Evolutionary conservation across 2,797 vertebrate species (phyloP), one percentile per base, ranked within the genome.

Genomic region (Heliangelus exortis): DNA sequence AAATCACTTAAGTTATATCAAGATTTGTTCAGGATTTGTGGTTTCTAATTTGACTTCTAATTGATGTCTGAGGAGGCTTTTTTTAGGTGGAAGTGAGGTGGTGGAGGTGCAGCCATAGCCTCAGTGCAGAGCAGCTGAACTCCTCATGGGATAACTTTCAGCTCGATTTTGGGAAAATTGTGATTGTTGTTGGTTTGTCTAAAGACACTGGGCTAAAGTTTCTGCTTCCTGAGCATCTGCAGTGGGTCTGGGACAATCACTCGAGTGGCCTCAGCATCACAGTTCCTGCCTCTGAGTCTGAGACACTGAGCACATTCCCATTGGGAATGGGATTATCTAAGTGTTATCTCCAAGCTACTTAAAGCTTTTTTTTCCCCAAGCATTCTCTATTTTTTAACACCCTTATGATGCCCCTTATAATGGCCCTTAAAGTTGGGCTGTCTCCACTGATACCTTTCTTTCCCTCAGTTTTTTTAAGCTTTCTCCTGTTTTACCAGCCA

Each of bases 31-130:
- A 36, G 45, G 55, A 76, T 93, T 73, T 89, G 28, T 33, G 15
- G 22, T 48, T 95, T 93, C 63, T 90, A 36, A 73, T 28, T 88
- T 80, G 33, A 65, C 94, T 90, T 86, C 47, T 79, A 62, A 45
- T 69, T 73, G 8, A 51, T 76, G 19, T 51, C 58, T 84, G 48
- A 65, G 34, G 34, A 69, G 8, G 28, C 39, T 0, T 0, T 20
- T 67, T 83, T 89, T 54, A 68, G 66, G 12, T 28, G 72, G 54
- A 75, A 25, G 3, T 66, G n/a, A 67, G 29, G 16, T 51, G 8
- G 54, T 51, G 20, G 67, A 86, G 18, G 8, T 59, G 16, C 67
- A 65, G 31, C 31, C 50, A 55, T 11, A 78, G 51, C 20, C 45
- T 51, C 43, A 9, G 13, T 75, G 20, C 36, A 66, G 31, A 74